Conservation (phyloP, 2,888 invertebrate genomes). For the Scrobipalpa costella region DNA sequence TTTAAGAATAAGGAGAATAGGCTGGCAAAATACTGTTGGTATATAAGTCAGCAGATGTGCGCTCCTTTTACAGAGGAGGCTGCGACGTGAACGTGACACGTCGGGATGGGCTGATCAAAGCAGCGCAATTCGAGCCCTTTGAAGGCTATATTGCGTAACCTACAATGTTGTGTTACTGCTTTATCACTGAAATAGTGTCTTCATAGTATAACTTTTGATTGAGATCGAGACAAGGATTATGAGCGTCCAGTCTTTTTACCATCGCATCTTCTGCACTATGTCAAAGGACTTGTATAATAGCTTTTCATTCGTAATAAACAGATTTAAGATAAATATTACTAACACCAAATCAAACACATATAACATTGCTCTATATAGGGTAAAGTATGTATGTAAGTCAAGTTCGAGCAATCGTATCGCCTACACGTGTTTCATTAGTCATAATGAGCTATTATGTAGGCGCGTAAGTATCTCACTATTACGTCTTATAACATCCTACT, state of each 20-base stretch:
- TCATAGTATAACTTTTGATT: no score
- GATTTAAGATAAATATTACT: not conserved
- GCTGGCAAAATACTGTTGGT: constrained; percentile 9
- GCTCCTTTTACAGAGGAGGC: constrained; percentile 5
- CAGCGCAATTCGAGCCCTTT: not conserved
- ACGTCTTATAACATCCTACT: no score
- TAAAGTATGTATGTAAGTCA: not conserved
- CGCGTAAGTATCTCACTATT: not conserved
- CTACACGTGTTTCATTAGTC: constrained; percentile 7
- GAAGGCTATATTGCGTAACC: not conserved
- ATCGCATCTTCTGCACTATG: no score
- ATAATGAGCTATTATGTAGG: not conserved
- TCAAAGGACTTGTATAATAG: no score
- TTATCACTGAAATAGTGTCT: no score
- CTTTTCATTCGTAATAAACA: no score
- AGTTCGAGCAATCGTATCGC: not conserved
- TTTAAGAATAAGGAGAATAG: not conserved
- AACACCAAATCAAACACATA: not conserved
- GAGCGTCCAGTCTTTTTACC: no score
- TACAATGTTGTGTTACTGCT: no score
- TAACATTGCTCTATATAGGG: not conserved
- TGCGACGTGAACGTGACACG: not conserved
- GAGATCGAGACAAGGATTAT: no score
- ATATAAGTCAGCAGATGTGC: constrained; percentile 19
- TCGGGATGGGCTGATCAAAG: not conserved